Percentiles rank a stretch among this genome's conserved stretches.
These are phyloP conservation scores for Alectura lathami DNA, from an alignment of 2,113 vertebrate species.

Conservation along the genomic window DNA sequence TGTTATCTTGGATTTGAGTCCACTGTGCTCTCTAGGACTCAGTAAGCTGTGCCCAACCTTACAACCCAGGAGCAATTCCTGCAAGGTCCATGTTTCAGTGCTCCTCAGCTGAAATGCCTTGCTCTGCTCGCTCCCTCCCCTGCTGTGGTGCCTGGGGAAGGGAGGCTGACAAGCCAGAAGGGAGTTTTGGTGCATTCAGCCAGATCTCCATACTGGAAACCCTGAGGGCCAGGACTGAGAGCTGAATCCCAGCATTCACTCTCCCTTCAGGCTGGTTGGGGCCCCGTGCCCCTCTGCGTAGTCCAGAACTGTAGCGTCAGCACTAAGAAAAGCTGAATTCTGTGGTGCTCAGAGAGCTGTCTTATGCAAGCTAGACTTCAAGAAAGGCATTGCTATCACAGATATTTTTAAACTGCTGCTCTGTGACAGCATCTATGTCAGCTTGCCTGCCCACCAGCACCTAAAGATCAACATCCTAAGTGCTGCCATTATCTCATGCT, in stretches of 20 bases:
- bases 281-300: background rate
- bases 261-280: background rate
- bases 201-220: background rate
- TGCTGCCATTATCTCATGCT: background rate
- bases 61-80: background rate
- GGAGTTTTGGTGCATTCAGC: background rate
- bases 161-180: background rate
- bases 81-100: background rate
- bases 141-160: background rate
- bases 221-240: background rate
- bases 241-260: accelerated
- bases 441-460: background rate
- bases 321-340: background rate
- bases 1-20: background rate
- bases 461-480: background rate
- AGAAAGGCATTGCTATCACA: background rate
- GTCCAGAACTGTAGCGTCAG: background rate
- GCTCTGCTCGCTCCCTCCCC: background rate
- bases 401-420: background rate
- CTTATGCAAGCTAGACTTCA: background rate
- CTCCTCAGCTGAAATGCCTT: background rate
- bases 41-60: background rate
- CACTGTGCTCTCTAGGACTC: background rate
- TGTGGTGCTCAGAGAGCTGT: background rate
- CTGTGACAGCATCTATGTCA: background rate